Evolutionary conservation across 2,797 vertebrate genomes (phyloP), one percentile per base, ranked within the genome.

Genomic region (Onychomys arenicola): DNA sequence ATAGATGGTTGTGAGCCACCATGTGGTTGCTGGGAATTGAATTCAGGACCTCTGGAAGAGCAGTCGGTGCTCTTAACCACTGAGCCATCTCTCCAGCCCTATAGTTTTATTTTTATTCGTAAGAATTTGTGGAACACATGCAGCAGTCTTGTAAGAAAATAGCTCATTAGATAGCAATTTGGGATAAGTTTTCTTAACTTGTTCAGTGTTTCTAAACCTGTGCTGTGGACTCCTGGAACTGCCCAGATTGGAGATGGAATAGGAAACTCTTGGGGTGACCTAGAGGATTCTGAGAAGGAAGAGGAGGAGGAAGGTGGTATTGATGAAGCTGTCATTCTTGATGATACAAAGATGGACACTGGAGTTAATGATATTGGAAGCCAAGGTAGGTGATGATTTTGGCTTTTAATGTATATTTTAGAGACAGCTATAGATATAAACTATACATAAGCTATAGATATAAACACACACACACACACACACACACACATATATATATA

Each of bases 231-330:
- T 73, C 98, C 99, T 9, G 99, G 99, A 57, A 99, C 99, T 6
- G 99, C 99, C 49, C 99, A 99, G 95, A 99, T 99, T 52, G 99
- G 99, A 37, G 99, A 99, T 88, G 99, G 99, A 29, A 67, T 99
- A 93, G 98, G 99, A 96, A 99, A 98, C 97, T 98, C 99, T 13
- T 99, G 99, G 99, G 99, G 99, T 59, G 98, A 99, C 0, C 98
- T 99, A 5, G 99, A 99, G 27, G 99, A 99, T 1, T 99, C 99
- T 0, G 99, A 99, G 32, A 98, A 97, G 5, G 99, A 99, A 43
- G 99, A 98, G 0, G 99, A 98, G 0, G 99, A 98, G 2, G 98
- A 98, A 83, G 96, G 82, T 40, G 97, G 97, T 82, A 97, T 92
- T 10, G 98, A 95, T 81, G 98, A 98, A 32, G 94, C 96, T 81